Conservation (phyloP, 1,140 invertebrate genomes). For the Heliconius nattereri region DNA sequence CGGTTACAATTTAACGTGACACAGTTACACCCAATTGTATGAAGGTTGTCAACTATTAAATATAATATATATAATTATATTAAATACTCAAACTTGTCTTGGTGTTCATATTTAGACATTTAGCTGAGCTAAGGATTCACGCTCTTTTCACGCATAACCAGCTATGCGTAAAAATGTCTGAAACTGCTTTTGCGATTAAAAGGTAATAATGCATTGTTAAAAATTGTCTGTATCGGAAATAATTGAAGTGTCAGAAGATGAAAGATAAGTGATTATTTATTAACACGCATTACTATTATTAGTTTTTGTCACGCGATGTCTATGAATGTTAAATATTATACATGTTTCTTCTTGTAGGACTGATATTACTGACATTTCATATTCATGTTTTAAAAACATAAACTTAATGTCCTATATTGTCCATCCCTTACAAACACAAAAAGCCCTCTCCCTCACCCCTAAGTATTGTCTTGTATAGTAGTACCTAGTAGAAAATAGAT, state of each 20-base stretch:
- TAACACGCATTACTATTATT: neutral
- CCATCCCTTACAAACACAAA: no score
- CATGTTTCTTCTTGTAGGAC: neutral
- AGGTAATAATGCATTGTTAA: neutral
- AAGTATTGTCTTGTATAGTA: no score
- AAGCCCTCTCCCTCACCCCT: no score
- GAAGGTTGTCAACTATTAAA: conserved; percentile 1
- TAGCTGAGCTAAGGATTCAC: neutral
- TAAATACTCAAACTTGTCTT: no score
- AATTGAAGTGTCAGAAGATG: neutral
- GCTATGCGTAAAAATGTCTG: no score
- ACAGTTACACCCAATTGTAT: neutral
- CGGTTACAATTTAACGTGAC: neutral
- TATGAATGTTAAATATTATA: neutral
- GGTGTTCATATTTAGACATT: neutral
- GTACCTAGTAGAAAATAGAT: no score
- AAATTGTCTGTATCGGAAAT: neutral
- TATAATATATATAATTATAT: neutral
- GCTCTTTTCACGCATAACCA: no score
- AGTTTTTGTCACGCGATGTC: neutral
- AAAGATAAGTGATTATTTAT: neutral
- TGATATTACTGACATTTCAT: neutral
- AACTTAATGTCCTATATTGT: no score
- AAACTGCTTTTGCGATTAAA: neutral
- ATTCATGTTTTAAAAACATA: no score